A percentile compares a stretch with the other conserved stretches of the same genome.
These are phyloP conservation scores for Agonopterix heracliana DNA, from an alignment of 2,888 invertebrate genomes.

Conservation along the genomic window DNA sequence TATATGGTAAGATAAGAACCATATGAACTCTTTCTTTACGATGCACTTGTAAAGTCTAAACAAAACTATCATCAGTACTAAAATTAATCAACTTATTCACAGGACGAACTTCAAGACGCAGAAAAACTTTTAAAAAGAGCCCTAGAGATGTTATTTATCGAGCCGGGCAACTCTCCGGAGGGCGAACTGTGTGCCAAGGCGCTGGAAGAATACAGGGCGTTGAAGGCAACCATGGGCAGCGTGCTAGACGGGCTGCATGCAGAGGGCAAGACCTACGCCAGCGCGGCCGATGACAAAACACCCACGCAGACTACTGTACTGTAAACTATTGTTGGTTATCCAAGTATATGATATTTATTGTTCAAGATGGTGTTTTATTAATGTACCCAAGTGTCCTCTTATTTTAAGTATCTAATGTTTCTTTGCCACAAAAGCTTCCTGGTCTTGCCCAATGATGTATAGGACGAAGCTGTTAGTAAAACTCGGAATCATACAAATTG, in stretches of 20 bases:
- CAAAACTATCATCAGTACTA: background rate
- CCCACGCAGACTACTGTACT: conserved; percentile 3
- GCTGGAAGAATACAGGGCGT: conserved; percentile 77
- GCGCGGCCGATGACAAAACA: conserved; percentile 21
- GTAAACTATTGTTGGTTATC: too few species aligned
- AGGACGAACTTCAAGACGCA: conserved; percentile 74
- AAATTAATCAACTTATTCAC: conserved; percentile 3
- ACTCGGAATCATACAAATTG: too few species aligned
- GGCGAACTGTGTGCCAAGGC: conserved; percentile 82
- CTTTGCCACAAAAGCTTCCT: too few species aligned
- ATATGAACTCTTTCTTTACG: background rate
- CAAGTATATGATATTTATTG: too few species aligned
- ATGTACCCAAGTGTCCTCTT: too few species aligned
- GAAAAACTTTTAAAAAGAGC: conserved; percentile 78
- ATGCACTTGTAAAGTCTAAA: too few species aligned
- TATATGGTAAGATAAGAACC: conserved; percentile 60
- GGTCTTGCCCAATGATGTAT: too few species aligned
- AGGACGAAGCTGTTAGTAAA: too few species aligned
- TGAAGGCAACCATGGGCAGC: conserved; percentile 68
- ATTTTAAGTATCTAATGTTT: too few species aligned
- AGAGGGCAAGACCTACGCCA: conserved; percentile 44
- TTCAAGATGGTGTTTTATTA: too few species aligned
- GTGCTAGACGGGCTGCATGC: conserved; percentile 49
- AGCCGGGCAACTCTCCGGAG: conserved; percentile 83
- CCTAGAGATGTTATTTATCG: conserved; percentile 80